Conservation (phyloP, 1,140 invertebrate species). For the Aphelenchoides avenae region DNA sequence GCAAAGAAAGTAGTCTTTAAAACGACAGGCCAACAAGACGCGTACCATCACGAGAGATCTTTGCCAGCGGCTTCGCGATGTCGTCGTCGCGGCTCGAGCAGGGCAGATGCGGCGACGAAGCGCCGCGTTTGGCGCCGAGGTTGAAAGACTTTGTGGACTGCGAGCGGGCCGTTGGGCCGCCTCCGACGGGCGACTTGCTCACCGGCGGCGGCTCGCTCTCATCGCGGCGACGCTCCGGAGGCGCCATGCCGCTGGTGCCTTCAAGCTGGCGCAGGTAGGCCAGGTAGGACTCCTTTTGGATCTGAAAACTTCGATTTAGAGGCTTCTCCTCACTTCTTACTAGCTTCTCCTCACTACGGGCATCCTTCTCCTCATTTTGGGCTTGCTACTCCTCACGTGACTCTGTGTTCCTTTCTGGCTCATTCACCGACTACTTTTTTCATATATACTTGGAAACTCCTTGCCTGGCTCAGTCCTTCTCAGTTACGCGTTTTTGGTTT, state of each 20-base stretch:
- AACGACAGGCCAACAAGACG: too few species aligned
- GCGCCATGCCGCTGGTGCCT: conserved; percentile 62
- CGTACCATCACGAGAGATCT: conserved; percentile 22
- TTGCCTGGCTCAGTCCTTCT: too few species aligned
- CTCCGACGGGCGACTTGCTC: background rate
- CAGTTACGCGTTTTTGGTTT: too few species aligned
- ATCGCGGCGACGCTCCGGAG: background rate
- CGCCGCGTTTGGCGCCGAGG: conserved; percentile 15
- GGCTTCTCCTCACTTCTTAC: background rate
- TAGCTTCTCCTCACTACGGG: conserved; percentile 3
- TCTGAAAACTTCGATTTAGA: conserved; percentile 34
- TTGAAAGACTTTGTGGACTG: background rate
- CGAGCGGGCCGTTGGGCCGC: background rate
- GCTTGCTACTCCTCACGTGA: background rate
- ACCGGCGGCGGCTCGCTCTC: background rate
- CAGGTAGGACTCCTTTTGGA: conserved; percentile 78
- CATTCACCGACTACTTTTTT: too few species aligned
- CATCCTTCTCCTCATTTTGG: background rate
- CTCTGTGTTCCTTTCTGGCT: too few species aligned
- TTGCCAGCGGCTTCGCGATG: conserved; percentile 4
- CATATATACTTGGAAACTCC: too few species aligned
- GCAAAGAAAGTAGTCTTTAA: too few species aligned
- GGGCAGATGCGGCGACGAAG: conserved; percentile 22
- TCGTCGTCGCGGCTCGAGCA: conserved; percentile 13
- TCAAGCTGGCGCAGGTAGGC: conserved; percentile 77